Evolutionary conservation across 2,113 vertebrate genomes (phyloP).

Genomic region (Elgaria multicarinata): DNA sequence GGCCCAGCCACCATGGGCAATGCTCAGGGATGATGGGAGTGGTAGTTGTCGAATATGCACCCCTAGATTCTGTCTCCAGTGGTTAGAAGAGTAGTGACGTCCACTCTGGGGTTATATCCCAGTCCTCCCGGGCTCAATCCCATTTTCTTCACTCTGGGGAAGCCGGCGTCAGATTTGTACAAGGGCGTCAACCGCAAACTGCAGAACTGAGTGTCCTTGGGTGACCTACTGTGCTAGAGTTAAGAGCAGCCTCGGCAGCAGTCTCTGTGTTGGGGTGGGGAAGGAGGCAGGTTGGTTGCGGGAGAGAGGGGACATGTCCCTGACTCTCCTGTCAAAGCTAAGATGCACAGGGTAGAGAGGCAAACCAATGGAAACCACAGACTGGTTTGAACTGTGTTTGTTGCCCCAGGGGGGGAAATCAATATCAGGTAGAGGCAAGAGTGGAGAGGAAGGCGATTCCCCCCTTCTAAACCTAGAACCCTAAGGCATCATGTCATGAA

Average conservation of each 20-base stretch:
- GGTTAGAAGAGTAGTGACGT: neutral
- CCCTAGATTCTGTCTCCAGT: neutral
- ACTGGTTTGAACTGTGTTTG: neutral
- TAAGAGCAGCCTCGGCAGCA: neutral
- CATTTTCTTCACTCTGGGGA: neutral
- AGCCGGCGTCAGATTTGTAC: neutral
- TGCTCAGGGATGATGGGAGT: too few species aligned
- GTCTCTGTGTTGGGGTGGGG: neutral
- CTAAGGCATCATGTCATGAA: too few species aligned
- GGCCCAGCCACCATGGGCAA: too few species aligned
- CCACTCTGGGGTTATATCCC: neutral
- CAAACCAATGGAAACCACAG: neutral
- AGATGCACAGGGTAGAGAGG: neutral
- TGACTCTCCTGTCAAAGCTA: neutral
- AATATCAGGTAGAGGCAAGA: neutral
- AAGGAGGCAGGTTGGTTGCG: neutral
- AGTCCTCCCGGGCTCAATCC: neutral
- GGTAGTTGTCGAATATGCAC: neutral
- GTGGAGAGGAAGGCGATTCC: too few species aligned
- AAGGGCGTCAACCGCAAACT: constrained; percentile 11
- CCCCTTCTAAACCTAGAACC: too few species aligned
- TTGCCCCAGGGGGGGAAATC: neutral
- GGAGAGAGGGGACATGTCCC: too few species aligned
- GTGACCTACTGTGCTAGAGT: neutral
- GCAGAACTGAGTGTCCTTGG: neutral